Conservation (phyloP, 2,888 invertebrate genomes). For the Arge pagana region DNA sequence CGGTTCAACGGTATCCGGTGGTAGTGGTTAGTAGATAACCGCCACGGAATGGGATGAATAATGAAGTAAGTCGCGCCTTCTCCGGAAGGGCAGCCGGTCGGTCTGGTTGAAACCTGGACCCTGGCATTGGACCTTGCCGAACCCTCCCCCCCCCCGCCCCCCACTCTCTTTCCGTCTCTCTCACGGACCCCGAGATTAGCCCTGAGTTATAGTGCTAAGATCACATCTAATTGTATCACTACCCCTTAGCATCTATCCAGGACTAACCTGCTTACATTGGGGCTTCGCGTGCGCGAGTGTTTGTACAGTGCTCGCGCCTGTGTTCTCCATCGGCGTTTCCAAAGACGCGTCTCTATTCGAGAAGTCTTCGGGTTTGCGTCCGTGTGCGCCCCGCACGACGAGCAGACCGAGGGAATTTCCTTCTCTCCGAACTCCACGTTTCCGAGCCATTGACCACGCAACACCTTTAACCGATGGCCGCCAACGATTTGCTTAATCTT, state of each 20-base stretch:
- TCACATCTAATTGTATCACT: constrained; percentile 59
- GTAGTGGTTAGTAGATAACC: constrained; percentile 47
- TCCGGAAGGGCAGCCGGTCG: constrained; percentile 49
- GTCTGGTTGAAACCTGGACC: constrained; percentile 2
- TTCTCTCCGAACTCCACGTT: constrained; percentile 42
- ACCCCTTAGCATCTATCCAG: constrained; percentile 37
- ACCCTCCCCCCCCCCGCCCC: constrained; percentile 36
- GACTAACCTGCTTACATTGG: constrained; percentile 30
- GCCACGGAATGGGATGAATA: constrained; percentile 54
- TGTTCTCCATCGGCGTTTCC: too few relatives aligned
- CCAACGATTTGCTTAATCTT: constrained; percentile 50
- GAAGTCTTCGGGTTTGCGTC: background rate
- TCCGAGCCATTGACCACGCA: constrained; percentile 52
- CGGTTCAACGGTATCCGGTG: constrained; percentile 19
- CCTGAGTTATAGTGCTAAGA: constrained; percentile 57
- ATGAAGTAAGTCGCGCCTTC: constrained; percentile 56
- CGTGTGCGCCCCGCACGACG: constrained; percentile 7
- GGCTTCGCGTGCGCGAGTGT: too few relatives aligned
- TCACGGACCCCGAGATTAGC: constrained; percentile 49
- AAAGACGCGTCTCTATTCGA: constrained; percentile 16
- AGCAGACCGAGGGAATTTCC: too few relatives aligned
- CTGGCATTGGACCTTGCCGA: constrained; percentile 2
- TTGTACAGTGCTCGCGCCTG: too few relatives aligned
- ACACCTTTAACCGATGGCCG: constrained; percentile 45
- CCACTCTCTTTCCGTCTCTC: constrained; percentile 32